Evolutionary conservation across 2,888 invertebrate genomes (phyloP), one percentile per base, ranked within the genome.

Genomic region (Callinectes sapidus): DNA sequence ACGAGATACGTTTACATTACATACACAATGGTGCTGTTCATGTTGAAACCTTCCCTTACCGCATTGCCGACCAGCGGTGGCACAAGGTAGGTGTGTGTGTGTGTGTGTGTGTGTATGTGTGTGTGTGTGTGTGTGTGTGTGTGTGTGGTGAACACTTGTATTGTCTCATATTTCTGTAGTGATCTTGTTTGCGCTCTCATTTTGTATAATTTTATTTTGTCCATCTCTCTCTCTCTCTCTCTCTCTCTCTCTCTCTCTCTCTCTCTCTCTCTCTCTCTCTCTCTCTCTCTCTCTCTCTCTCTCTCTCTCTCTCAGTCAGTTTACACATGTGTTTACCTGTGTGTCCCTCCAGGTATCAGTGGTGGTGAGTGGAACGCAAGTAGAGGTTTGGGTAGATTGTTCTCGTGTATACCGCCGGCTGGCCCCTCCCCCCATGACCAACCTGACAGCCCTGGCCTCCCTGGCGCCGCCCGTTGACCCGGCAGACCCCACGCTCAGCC

Each of bases 1-100:
- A 98, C 96, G 98, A 98, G 96, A 97, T 98, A 95, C 97, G 98
- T 95, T 96, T 98, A 95, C 98, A 98, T 96, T 98, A 98, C 96
- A 93, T 94, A 55, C 97, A 97, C 95, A 96, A 96, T 95, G 96
- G 97, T 93, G 96, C 96, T 95, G 97, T 97, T 95, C 97, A 97
- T 95, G 97, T 97, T 95, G 98, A 98, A 96, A 97, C 97, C 95
- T 98, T 98, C 96, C 98, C 97, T 95, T 98, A 97, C 96, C 97
- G 97, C 95, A 96, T 98, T 96, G 98, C 98, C 95, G 98, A 98
- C 96, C 97, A 97, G 96, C 97, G 97, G 95, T 98, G 98, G 98
- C 98, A 98, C 96, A 97, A 95, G 94, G 94, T 94, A 88, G 81
- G 93, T 32, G 89, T 32, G n/a, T 13, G n/a, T 35, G 81, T 16